Conservation (phyloP, 1,140 invertebrate species). For the Caenorhabditis tropicalis region DNA sequence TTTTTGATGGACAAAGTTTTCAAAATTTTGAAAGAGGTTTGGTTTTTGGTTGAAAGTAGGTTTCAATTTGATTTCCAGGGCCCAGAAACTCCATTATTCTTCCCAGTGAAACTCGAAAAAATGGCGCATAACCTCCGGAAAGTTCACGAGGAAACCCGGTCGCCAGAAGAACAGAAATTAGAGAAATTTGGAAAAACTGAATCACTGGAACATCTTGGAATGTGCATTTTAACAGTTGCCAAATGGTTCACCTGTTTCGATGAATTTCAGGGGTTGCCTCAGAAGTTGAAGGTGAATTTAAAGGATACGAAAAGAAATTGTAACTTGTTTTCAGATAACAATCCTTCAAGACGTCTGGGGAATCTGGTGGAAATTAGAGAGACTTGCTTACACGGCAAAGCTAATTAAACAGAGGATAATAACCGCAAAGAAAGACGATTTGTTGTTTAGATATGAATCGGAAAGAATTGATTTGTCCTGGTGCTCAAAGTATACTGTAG, state of each 20-base stretch:
- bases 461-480: neutral
- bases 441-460: neutral
- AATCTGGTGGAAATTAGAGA: neutral
- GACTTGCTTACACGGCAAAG: neutral
- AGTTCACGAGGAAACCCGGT: neutral
- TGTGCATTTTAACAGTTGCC: neutral
- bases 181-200: neutral
- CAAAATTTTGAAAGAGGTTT: neutral
- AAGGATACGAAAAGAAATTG: too few relatives aligned
- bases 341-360: neutral
- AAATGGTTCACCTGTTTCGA: neutral
- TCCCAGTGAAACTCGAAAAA: neutral
- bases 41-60: too few relatives aligned
- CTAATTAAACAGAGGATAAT: too few relatives aligned
- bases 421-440: neutral
- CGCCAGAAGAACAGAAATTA: neutral
- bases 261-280: neutral
- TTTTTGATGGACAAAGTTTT: neutral
- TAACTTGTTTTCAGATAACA: neutral
- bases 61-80: neutral
- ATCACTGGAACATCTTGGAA: neutral
- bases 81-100: neutral
- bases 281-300: neutral
- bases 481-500: neutral
- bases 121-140: neutral